Conservation (phyloP, 1,140 invertebrate species). For the Aphis gossypii region DNA sequence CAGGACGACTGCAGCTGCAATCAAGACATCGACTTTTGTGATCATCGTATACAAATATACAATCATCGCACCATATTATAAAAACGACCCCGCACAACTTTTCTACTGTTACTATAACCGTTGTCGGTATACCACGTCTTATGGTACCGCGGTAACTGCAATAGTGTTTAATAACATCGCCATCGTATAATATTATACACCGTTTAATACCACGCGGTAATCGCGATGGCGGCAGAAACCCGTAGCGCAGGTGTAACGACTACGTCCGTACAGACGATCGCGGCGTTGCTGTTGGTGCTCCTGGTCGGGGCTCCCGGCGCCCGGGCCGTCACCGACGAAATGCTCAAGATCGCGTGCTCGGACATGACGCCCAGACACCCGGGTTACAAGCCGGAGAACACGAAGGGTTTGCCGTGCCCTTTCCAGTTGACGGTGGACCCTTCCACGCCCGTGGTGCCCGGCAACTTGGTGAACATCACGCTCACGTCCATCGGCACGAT, state of each 20-base stretch:
- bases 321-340: background rate
- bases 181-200: background rate
- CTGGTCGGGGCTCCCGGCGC: background rate
- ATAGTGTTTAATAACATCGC: background rate
- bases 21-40: too few species aligned
- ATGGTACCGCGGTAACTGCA: background rate
- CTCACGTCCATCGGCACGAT: background rate
- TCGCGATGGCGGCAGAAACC: background rate
- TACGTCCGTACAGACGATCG: background rate
- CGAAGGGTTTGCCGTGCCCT: background rate
- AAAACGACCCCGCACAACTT: background rate
- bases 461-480: background rate
- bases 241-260: too few species aligned
- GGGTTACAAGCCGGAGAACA: background rate
- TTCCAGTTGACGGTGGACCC: background rate
- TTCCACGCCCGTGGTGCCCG: background rate
- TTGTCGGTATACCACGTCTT: background rate
- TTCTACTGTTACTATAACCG: background rate
- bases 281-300: background rate
- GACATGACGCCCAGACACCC: slow-evolving; percentile 39
- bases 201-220: background rate
- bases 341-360: slow-evolving; percentile 37
- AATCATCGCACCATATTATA: background rate
- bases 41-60: too few species aligned
- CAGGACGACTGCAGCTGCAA: too few species aligned